Base-by-base conservation (phyloP, 2,888 invertebrate genomes). In the Melinaea marsaeus region DNA sequence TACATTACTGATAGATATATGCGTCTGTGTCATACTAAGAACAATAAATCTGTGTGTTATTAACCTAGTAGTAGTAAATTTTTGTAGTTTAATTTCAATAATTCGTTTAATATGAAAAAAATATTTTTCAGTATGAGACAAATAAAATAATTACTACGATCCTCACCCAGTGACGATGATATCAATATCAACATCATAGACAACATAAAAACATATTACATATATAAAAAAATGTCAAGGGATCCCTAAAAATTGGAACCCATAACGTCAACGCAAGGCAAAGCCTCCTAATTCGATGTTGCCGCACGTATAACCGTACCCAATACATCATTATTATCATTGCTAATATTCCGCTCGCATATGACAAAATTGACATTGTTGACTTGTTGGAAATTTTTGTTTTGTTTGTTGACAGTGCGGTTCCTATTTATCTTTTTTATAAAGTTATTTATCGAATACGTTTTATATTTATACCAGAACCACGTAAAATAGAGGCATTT, bases 261-360 rank as follows among this genome's bases (percentile, higher is more conserved):
- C 63, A 66, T 73, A 74, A 75, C 72, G 79, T 82, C 83, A 79
- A 72, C 79, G 74, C 69, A 67, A 71, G 69, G 73, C 74, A 80
- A 81, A 81, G 76, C 79, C 72, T 78, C 83, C 81, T 84, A 82
- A 84, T 84, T 82, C 79, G 79, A 79, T 77, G 79, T 79, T 76
- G 72, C 79, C 81, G 80, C 85, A 82, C 84, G 81, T 79, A 79
- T 72, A 70, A 66, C 69, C 75, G 67, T 64, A 63, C 64, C 79
- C 79, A 80, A 83, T 83, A 81, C 81, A 75, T 84, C 82, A 84
- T 84, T 84, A 81, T 82, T 79, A 79, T 77, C 76, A 78, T 79
- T 74, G 74, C 72, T 73, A 75, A 74, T 79, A 76, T 81, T 79
- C 81, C 67, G 66, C 68, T 72, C 78, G 68, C 72, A 74, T 76